Conservation (phyloP, 2,797 vertebrate species). For the Sebastes itinus region DNA sequence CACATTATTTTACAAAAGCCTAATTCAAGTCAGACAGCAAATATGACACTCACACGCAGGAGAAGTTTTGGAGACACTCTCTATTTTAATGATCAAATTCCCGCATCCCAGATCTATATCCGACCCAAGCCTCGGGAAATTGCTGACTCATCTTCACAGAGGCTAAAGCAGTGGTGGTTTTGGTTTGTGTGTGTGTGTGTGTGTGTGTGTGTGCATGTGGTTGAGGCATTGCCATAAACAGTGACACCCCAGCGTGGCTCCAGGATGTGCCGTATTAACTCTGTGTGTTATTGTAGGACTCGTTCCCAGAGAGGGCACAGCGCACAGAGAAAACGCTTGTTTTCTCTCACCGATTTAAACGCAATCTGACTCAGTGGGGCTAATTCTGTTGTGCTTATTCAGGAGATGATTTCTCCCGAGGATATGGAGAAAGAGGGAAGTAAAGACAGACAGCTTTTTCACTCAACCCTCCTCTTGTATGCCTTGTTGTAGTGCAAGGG, state of each 20-base stretch:
- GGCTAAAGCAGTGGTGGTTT: constrained; percentile 12
- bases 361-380: constrained; percentile 80
- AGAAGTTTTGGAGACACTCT: neutral
- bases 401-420: constrained; percentile 88
- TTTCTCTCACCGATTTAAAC: constrained; percentile 81
- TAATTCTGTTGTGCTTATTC: constrained; percentile 90
- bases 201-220: constrained; percentile 11
- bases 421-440: constrained; percentile 57
- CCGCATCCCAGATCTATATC: constrained; percentile 22
- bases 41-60: constrained; percentile 17
- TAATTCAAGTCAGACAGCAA: constrained; percentile 39
- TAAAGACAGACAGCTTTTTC: constrained; percentile 20
- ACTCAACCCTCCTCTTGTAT: constrained; percentile 29
- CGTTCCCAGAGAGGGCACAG: constrained; percentile 71
- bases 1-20: constrained; percentile 4
- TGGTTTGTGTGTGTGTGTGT: constrained; percentile 6
- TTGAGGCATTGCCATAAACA: constrained; percentile 52
- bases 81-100: constrained; percentile 41
- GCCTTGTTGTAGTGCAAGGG: constrained; percentile 40
- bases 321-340: constrained; percentile 73
- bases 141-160: constrained; percentile 39
- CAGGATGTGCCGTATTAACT: constrained; percentile 68
- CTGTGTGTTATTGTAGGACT: constrained; percentile 77
- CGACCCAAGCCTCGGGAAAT: constrained; percentile 4
- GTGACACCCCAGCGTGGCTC: constrained; percentile 54